A percentile compares a stretch with the other conserved stretches of the same genome.
These are phyloP conservation scores for Tetragonisca angustula DNA, from an alignment of 2,888 invertebrate genomes.

Conservation along the genomic window DNA sequence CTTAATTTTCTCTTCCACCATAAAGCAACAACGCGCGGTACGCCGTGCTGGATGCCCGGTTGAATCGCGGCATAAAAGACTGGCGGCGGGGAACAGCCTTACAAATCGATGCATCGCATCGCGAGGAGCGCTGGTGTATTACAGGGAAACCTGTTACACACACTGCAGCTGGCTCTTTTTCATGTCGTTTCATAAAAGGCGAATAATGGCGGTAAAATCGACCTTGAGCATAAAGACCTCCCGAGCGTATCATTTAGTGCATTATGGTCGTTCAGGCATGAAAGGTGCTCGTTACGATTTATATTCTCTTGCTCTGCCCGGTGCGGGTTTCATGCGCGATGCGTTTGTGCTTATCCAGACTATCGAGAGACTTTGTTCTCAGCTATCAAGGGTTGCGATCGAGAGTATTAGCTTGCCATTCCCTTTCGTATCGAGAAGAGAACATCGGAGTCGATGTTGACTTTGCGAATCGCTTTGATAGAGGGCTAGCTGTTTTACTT, in stretches of 20 bases:
- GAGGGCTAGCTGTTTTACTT: too few relatives aligned
- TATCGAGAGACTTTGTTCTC: not conserved
- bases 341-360: not conserved
- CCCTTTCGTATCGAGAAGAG: not conserved
- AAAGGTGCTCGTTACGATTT: constrained; percentile 63
- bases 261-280: constrained; percentile 61
- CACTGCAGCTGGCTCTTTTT: constrained; percentile 29
- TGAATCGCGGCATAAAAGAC: constrained; percentile 26
- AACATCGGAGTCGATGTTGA: not conserved
- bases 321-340: constrained; percentile 14
- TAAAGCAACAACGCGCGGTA: not conserved
- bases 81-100: not conserved
- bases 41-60: not conserved
- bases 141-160: constrained; percentile 45
- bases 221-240: constrained; percentile 65
- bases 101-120: constrained; percentile 31
- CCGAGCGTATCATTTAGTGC: constrained; percentile 66
- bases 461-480: not conserved
- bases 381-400: constrained; percentile 15
- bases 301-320: constrained; percentile 25
- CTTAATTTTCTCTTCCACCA: constrained; percentile 41
- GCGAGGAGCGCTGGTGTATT: constrained; percentile 10
- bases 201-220: constrained; percentile 58
- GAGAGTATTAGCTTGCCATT: constrained; percentile 13
- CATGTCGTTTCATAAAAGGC: constrained; percentile 58